Conservation (phyloP, 2,113 vertebrate genomes). For the Ancistrus triradiatus region DNA sequence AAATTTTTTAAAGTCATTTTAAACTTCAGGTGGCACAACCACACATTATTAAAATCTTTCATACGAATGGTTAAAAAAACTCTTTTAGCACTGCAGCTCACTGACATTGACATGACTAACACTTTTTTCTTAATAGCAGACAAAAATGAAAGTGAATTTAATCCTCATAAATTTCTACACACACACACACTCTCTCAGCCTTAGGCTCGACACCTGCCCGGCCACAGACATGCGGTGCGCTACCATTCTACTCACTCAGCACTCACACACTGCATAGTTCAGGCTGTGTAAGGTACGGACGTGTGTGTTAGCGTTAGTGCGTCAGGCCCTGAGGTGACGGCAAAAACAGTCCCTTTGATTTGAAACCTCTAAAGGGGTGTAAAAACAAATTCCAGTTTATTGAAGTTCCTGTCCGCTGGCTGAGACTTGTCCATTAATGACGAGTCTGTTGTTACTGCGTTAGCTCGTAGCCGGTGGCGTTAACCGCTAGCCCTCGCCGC, state of each 20-base stretch:
- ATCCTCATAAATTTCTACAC: conserved; percentile 44
- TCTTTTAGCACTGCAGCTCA: too few relatives aligned
- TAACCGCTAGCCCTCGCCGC: conserved; percentile 3
- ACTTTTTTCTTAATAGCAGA: too few relatives aligned
- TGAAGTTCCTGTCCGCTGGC: conserved; percentile 35
- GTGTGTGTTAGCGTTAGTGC: conserved; percentile 17
- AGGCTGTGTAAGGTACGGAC: conserved; percentile 17
- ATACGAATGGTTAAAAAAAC: too few relatives aligned
- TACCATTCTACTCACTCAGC: conserved; percentile 17
- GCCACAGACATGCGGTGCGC: conserved; percentile 48
- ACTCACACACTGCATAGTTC: conserved; percentile 10
- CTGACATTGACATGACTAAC: too few relatives aligned
- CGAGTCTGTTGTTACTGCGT: not conserved
- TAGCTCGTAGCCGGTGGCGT: conserved; percentile 14
- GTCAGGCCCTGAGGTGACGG: conserved; percentile 15
- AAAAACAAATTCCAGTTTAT: conserved; percentile 34
- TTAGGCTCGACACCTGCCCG: conserved; percentile 44
- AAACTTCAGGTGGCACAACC: too few relatives aligned
- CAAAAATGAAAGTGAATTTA: too few relatives aligned
- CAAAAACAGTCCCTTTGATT: conserved; percentile 8
- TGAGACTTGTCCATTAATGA: conserved; percentile 35
- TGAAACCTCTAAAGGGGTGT: conserved; percentile 27
- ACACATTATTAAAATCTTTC: too few relatives aligned
- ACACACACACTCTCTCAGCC: conserved; percentile 13
- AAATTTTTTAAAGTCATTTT: too few relatives aligned